Percentiles rank a stretch among this genome's conserved stretches.
These are phyloP conservation scores for Papilio helenus DNA, from an alignment of 1,140 invertebrate genomes.

Conservation along the genomic window DNA sequence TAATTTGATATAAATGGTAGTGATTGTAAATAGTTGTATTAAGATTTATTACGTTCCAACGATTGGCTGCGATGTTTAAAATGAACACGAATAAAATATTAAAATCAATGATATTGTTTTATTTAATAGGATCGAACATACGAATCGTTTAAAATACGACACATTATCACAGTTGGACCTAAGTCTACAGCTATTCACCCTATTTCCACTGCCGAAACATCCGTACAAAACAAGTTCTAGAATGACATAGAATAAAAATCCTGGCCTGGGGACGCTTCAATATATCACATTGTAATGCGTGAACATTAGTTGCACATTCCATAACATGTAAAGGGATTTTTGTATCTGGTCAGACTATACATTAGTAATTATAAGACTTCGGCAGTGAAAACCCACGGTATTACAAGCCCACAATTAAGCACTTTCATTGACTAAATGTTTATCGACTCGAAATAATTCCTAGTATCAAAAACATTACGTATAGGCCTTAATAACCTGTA, in stretches of 20 bases:
- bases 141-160: slow-evolving; percentile 46
- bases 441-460: slow-evolving; percentile 4
- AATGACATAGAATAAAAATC: too few species aligned
- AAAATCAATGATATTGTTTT: slow-evolving; percentile 54
- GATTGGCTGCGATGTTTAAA: slow-evolving; percentile 55
- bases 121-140: slow-evolving; percentile 46
- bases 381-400: neutral
- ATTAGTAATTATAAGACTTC: neutral
- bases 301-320: too few species aligned
- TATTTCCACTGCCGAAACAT: neutral
- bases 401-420: slow-evolving; percentile 22
- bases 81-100: slow-evolving; percentile 59
- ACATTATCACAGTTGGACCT: slow-evolving; percentile 71
- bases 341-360: too few species aligned
- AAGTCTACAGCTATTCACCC: slow-evolving; percentile 48
- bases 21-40: slow-evolving; percentile 45
- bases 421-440: neutral
- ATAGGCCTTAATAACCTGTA: slow-evolving; percentile 17
- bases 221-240: too few species aligned
- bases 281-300: too few species aligned
- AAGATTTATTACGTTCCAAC: slow-evolving; percentile 48
- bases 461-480: slow-evolving; percentile 35
- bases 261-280: too few species aligned
- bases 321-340: too few species aligned
- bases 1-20: slow-evolving; percentile 35